Percentiles rank a stretch among this genome's conserved stretches.
Evolutionary conservation across 2,888 invertebrate species (phyloP).

Genomic region (Agrypnus murinus): DNA sequence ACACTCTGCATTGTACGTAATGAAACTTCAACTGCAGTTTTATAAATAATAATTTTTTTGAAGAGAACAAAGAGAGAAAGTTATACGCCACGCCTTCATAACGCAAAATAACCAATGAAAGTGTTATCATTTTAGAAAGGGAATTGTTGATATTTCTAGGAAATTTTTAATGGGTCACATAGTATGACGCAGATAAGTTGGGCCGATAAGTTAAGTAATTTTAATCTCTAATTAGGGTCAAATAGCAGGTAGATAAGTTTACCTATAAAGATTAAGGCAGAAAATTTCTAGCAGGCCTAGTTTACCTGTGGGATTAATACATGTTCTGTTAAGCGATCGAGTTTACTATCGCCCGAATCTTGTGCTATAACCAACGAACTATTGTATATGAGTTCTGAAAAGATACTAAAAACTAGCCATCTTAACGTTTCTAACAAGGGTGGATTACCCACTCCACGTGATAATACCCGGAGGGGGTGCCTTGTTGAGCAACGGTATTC

Average conservation of each 20-base stretch:
- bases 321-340: no score
- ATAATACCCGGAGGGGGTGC: no score
- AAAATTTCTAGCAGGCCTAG: conserved; percentile 4
- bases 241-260: no score
- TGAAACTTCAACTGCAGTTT: conserved; percentile 4
- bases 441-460: no score
- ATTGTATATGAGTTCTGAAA: no score
- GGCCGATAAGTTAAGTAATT: conserved; percentile 3
- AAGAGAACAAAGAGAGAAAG: neutral
- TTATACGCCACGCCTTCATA: neutral
- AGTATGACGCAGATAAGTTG: neutral
- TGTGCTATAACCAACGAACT: no score
- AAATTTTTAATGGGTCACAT: no score
- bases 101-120: neutral
- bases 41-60: neutral
- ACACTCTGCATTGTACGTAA: conserved; percentile 1
- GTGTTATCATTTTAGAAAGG: neutral
- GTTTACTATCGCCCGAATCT: conserved; percentile 6
- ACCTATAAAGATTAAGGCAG: neutral
- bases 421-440: no score
- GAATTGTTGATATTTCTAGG: neutral
- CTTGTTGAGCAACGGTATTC: no score
- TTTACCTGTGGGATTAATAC: neutral
- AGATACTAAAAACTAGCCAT: no score
- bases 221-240: neutral